Base-by-base conservation (phyloP, 1,140 invertebrate species). In the Gryllus bimaculatus region DNA sequence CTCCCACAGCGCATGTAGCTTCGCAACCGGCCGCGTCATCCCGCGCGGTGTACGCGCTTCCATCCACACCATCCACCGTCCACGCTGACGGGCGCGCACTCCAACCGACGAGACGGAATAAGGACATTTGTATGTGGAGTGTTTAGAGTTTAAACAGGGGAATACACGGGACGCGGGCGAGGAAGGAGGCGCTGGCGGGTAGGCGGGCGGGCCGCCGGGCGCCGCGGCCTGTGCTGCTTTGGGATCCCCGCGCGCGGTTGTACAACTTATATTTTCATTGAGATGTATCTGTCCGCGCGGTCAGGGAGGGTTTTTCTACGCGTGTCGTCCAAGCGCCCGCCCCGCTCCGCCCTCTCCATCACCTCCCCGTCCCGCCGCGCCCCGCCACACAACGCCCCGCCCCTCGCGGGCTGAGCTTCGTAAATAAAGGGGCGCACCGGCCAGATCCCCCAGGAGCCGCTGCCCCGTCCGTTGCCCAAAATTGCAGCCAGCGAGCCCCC, bases 141-240 rank as follows among this genome's bases (percentile, higher is more conserved):
- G 54, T 66, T 66, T 66, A 66, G 54, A 66, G 54, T 66, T 66
- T 66, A 18, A 66, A 66, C 54, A 66, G 54, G 54, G 54, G 54
- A 66, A 66, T 66, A 66, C 0, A 66, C 54, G 54, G 54, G 7
- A 66, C 54, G 54, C 54, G 54, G 7, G 54, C 54, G 54, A 18
- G 54, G 2, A 66, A 66, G 54, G 54, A 66, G 54, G 10, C 54
- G 54, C 7, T 39, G 54, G 54, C 2, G 54, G 26, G 26, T 39
- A 39, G 26, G 26, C 26, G 26, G 26, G 26, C 5, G 26, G 26
- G 26, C 26, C 26, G 26, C 26, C 26, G 5, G 26, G 5, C 26
- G 5, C 26, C 26, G 26, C 26, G 26, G 26, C 26, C 26, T 1
- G 26, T 39, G 26, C 26, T 39, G 26, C 26, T 2, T 39, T 39